Percentiles rank a stretch among this genome's conserved stretches.
Conservation (phyloP, 2,113 vertebrate species). For the Aptenodytes patagonicus region DNA sequence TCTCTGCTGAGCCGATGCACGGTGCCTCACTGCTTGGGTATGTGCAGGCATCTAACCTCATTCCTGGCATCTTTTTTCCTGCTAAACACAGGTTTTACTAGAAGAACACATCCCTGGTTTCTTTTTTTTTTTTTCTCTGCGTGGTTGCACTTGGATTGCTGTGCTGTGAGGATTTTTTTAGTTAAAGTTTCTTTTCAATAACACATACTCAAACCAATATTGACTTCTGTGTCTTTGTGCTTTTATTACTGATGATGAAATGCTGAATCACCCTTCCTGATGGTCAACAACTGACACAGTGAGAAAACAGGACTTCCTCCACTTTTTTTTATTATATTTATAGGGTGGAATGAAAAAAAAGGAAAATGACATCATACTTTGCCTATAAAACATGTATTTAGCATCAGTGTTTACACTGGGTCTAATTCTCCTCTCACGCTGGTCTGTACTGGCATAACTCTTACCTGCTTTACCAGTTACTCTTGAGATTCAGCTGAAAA, state of each 20-base stretch:
- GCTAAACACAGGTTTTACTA: neutral
- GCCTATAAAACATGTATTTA: neutral
- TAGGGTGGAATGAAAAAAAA: neutral
- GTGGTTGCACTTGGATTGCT: neutral
- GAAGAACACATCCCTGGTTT: neutral
- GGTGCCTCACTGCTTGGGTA: fast-evolving
- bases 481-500: neutral
- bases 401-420: fast-evolving
- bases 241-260: neutral
- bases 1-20: fast-evolving
- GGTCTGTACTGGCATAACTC: neutral
- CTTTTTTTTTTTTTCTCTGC: neutral
- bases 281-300: neutral
- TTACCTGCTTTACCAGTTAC: neutral
- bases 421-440: neutral
- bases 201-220: neutral
- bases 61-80: neutral
- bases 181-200: neutral
- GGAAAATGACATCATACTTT: neutral
- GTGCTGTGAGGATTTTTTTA: neutral
- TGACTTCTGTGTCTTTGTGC: neutral
- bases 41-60: fast-evolving
- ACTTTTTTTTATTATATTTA: neutral
- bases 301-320: neutral
- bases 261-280: neutral